Base-by-base conservation (phyloP, 2,797 vertebrate genomes). In the Calcarius lapponicus region DNA sequence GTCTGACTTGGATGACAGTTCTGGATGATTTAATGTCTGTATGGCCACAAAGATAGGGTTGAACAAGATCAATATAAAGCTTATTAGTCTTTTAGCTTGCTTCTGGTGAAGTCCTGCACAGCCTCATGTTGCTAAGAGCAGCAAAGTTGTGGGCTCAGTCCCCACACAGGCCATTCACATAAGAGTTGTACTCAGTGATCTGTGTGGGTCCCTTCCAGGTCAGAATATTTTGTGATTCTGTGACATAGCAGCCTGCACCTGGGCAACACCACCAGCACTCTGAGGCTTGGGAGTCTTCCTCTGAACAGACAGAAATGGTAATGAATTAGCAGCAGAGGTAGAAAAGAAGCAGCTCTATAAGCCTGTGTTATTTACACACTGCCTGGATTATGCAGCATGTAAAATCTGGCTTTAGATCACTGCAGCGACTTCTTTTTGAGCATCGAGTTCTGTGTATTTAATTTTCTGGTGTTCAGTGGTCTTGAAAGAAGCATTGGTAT, bases 181-280 rank as follows among this genome's bases (percentile, higher is more conserved):
- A 11, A 29, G 40, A 61, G 48, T 15, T 70, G 17, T 31, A 17
- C 25, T 62, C 3, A 0, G 7, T 69, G 48, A 34, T 62, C 25
- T 11, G 12, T 42, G 31, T 48, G 42, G 5, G 21, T 56, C 9
- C 13, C 31, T 78, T 48, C 42, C 48, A 78, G 51, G 42, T 40
- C 21, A 56, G 34, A 62, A 18, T 40, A 40, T 31, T 76, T 28
- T 76, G 47, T 61, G 72, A 20, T 61, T 54, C 73, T 47, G 4
- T 4, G 3, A 26, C 11, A 2, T 0, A 3, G 34, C 53, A 88
- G 17, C 45, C 25, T 53, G 40, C 26, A 36, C n/a, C 45, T 64
- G 28, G 51, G 53, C 80, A 73, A 26, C 21, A 31, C 43, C 6
- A 11, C 0, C 0, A 51, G 17, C 40, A 2, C 13, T 25, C 25